These are phyloP conservation scores for Phallusia fumigata DNA, from an alignment of 23 tunicate genomes.

Conservation along the genomic window DNA sequence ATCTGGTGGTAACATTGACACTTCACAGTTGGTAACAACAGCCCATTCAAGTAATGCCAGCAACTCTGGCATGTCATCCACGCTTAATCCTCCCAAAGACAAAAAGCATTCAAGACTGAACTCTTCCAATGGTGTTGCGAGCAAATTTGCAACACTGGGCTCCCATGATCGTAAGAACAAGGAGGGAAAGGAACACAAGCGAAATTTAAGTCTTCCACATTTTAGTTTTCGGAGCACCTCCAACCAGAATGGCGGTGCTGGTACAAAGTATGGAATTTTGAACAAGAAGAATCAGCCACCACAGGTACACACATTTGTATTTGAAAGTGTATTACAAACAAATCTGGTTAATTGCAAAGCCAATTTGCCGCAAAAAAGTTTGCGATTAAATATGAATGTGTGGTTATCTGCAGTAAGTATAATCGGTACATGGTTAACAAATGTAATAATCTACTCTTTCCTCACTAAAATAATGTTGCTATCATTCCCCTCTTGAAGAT, in stretches of 20 bases:
- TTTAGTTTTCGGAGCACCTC: slow-evolving; percentile 45
- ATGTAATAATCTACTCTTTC: too few species aligned
- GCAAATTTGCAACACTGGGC: slow-evolving; percentile 82
- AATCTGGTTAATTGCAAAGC: too few species aligned
- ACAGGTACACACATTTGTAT: background rate
- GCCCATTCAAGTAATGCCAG: background rate
- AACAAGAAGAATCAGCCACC: slow-evolving; percentile 10
- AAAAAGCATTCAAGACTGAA: slow-evolving; percentile 1
- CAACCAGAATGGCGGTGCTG: slow-evolving; percentile 16
- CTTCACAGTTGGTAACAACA: slow-evolving; percentile 2
- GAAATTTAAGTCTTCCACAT: slow-evolving; percentile 79
- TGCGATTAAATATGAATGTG: too few species aligned
- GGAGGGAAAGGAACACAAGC: slow-evolving; percentile 69
- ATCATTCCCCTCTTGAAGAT: too few species aligned
- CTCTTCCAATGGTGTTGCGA: slow-evolving; percentile 10
- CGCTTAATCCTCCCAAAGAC: slow-evolving; percentile 11
- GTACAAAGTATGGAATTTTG: slow-evolving; percentile 9
- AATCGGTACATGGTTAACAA: too few species aligned
- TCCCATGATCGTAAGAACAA: slow-evolving; percentile 53
- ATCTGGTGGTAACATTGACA: background rate
- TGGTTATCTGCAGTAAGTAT: too few species aligned
- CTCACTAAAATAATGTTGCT: too few species aligned
- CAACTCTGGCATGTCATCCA: background rate
- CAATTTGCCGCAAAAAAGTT: too few species aligned
- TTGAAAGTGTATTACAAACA: too few species aligned